A percentile compares a stretch with the other conserved stretches of the same genome.
These are phyloP conservation scores for Enteromius paludinosus DNA, from an alignment of 2,797 vertebrate species.

Conservation along the genomic window DNA sequence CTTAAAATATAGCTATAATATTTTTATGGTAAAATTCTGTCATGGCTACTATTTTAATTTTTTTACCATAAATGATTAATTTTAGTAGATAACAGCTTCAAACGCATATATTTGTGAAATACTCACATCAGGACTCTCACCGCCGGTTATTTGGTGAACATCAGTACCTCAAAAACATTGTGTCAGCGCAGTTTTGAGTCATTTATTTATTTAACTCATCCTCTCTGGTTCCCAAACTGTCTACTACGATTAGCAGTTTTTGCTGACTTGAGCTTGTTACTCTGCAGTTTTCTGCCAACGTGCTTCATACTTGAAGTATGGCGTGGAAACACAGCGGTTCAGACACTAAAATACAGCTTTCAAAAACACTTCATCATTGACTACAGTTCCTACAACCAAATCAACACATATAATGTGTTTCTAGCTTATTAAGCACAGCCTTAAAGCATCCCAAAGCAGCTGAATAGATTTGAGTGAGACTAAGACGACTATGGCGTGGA, in stretches of 20 bases:
- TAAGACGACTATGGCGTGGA: background rate
- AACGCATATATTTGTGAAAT: background rate
- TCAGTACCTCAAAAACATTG: constrained; percentile 1
- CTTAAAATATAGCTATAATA: no score
- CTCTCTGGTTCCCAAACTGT: constrained; percentile 12
- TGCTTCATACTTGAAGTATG: background rate
- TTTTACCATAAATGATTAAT: background rate
- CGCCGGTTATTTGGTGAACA: background rate
- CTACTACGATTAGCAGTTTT: constrained; percentile 4
- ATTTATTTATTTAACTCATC: constrained; percentile 7
- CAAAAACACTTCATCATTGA: background rate
- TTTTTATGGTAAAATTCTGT: background rate
- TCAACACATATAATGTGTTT: background rate
- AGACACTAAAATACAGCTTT: background rate
- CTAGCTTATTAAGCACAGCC: background rate
- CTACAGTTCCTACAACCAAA: background rate
- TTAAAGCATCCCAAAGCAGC: background rate
- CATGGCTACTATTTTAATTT: background rate
- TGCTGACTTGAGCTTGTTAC: constrained; percentile 29
- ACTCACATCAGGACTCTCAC: background rate
- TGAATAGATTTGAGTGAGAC: background rate
- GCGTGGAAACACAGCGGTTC: background rate
- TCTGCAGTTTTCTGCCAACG: constrained; percentile 7
- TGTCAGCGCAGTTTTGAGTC: background rate
- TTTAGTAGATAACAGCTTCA: background rate